These are phyloP conservation scores for Cassiopea andromeda DNA, from an alignment of 30 jellyfish, hydroid and myxozoan genomes.

Conservation along the genomic window DNA sequence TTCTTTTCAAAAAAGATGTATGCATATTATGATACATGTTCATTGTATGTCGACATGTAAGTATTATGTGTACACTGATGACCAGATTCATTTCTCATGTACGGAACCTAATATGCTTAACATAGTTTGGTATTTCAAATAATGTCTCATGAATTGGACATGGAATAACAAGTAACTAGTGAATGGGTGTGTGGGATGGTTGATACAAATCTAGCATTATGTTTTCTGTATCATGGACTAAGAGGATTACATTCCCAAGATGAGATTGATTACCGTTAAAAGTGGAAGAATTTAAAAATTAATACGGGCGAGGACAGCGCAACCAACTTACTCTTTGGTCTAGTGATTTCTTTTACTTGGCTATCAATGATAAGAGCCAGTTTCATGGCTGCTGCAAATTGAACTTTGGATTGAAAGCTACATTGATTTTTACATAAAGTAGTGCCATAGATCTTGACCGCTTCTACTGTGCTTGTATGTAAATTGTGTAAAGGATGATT, in stretches of 20 bases:
- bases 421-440: too few species aligned
- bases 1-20: too few species aligned
- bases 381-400: too few species aligned
- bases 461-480: too few species aligned
- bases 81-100: neutral
- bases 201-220: neutral
- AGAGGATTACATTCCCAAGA: neutral
- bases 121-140: neutral
- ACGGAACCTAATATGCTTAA: neutral
- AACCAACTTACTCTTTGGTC: neutral
- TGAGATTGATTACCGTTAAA: slow-evolving; percentile 19
- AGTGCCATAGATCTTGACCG: too few species aligned
- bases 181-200: slow-evolving; percentile 4
- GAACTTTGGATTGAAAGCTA: too few species aligned
- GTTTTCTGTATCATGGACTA: neutral
- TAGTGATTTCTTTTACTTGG: neutral
- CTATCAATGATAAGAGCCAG: too few species aligned
- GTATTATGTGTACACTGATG: neutral
- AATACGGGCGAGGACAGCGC: neutral
- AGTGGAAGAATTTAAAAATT: neutral
- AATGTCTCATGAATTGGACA: neutral
- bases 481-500: too few species aligned
- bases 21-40: too few species aligned
- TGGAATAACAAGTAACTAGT: slow-evolving; percentile 17
- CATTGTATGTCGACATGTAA: too few species aligned